Evolutionary conservation across 2,797 vertebrate species (phyloP).

Genomic region (Hybognathus amarus): DNA sequence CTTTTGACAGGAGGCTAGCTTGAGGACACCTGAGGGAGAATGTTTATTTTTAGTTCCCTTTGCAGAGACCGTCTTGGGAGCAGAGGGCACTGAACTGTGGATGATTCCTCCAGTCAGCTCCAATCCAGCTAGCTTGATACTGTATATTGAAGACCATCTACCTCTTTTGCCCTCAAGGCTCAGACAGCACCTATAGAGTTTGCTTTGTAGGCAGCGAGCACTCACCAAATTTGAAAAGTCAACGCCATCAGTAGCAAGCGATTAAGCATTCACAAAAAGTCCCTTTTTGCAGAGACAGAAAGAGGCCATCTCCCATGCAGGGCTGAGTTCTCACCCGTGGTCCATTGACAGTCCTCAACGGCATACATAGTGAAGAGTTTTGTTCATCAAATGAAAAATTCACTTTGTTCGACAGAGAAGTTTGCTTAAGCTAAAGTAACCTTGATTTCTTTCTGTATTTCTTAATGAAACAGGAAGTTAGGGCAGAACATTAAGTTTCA

Average conservation of each 20-base stretch:
- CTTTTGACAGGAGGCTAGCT: constrained; percentile 62
- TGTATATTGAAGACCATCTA: constrained; percentile 60
- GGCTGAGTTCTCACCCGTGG: constrained; percentile 19
- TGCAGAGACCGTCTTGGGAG: constrained; percentile 62
- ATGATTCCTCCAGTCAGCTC: constrained; percentile 65
- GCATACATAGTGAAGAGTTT: neutral
- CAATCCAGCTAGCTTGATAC: constrained; percentile 55
- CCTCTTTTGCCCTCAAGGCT: constrained; percentile 57
- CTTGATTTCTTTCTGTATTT: neutral
- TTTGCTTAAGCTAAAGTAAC: neutral
- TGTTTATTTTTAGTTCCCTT: constrained; percentile 67
- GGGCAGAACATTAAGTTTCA: neutral
- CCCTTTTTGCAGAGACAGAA: constrained; percentile 37
- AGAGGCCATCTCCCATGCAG: constrained; percentile 38
- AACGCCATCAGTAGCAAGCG: constrained; percentile 26
- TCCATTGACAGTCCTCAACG: constrained; percentile 22
- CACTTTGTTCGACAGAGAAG: neutral
- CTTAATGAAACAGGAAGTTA: neutral
- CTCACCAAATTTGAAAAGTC: constrained; percentile 32
- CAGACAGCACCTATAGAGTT: constrained; percentile 59
- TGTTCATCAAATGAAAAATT: neutral
- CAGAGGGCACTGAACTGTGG: constrained; percentile 66
- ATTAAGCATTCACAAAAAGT: constrained; percentile 51
- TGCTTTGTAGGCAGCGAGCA: constrained; percentile 52
- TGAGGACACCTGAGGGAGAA: constrained; percentile 61